Evolutionary conservation across 2,888 invertebrate genomes (phyloP).

Genomic region (Rotaria macrura): DNA sequence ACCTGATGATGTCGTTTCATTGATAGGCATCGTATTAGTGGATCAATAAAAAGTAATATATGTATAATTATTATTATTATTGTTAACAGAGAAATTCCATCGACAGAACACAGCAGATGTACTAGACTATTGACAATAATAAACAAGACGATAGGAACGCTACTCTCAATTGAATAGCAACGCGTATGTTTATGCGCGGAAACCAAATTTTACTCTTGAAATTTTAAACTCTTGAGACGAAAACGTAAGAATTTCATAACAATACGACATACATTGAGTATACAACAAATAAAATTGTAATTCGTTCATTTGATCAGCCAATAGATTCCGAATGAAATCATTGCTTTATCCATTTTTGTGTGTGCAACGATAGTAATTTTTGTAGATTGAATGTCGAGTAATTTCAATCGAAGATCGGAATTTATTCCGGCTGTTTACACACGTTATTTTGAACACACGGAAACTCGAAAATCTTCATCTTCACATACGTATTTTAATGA

Average conservation of each 20-base stretch:
- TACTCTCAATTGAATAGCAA: neutral
- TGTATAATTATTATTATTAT: too few relatives aligned
- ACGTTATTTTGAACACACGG: neutral
- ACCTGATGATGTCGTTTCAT: neutral
- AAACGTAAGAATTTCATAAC: too few relatives aligned
- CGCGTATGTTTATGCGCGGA: too few relatives aligned
- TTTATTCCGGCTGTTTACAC: neutral
- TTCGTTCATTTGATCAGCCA: too few relatives aligned
- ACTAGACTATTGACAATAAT: neutral
- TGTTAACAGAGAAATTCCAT: neutral
- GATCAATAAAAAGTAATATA: neutral
- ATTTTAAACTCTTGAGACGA: too few relatives aligned
- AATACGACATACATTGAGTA: too few relatives aligned
- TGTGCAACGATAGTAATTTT: too few relatives aligned
- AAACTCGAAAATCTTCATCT: neutral
- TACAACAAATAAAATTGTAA: too few relatives aligned
- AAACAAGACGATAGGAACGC: neutral
- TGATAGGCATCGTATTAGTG: neutral
- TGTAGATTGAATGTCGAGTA: neutral
- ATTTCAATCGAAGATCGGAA: neutral
- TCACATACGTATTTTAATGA: neutral
- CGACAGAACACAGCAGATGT: neutral
- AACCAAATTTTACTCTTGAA: too few relatives aligned
- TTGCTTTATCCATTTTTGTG: too few relatives aligned
- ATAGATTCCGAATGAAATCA: too few relatives aligned